Base-by-base conservation (phyloP, 92 coral and sea anemone genomes). In the Siderastrea radians region DNA sequence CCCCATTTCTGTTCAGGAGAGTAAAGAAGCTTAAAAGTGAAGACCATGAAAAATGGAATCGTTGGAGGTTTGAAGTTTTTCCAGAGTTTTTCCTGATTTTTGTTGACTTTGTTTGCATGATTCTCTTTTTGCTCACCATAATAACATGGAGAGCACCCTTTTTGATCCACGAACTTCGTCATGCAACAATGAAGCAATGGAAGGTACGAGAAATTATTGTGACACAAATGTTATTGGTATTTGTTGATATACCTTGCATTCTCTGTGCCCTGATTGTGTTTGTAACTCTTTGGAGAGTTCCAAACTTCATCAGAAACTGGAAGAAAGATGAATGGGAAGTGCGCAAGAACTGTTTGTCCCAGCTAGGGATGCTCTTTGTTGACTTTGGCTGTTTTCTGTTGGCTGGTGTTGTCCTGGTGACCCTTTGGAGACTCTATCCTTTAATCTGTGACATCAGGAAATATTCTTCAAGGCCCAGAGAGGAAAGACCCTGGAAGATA, bases 161-260 rank as follows among this genome's bases (percentile, higher is more conserved):
- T 66, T 53, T 97, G 77, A 62, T 92, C 52, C 13, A 76, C 72
- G 87, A 90, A 19, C 80, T 96, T 50, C 79, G 80, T 77, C 78
- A 92, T 51, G 65, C 91, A 46, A 46, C 90, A n/a, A 79, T 75
- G 47, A 64, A 82, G 48, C 99, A 97, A 52, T 96, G 98, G 98
- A 43, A 88, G 6, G 75, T 90, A 7, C 92, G 98, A 81, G 52
- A 57, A 48, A 81, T 81, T 44, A 86, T 97, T 64, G 76, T 77
- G 11, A 64, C 84, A 65, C 98, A 97, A 78, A 78, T 91, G 77
- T 71, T 80, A n/a, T 86, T 97, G 67, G 82, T 97, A 48, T 92
- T 97, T 69, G 96, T 97, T 1, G 99, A 97, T 64, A 90, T 97
- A 57, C 99, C 99, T 16, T 97, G 99, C 62, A 97, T 97, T 82